Percentiles rank a stretch among this genome's conserved stretches.
Evolutionary conservation across 2,113 vertebrate species (phyloP).

Genomic region (Nestor notabilis): DNA sequence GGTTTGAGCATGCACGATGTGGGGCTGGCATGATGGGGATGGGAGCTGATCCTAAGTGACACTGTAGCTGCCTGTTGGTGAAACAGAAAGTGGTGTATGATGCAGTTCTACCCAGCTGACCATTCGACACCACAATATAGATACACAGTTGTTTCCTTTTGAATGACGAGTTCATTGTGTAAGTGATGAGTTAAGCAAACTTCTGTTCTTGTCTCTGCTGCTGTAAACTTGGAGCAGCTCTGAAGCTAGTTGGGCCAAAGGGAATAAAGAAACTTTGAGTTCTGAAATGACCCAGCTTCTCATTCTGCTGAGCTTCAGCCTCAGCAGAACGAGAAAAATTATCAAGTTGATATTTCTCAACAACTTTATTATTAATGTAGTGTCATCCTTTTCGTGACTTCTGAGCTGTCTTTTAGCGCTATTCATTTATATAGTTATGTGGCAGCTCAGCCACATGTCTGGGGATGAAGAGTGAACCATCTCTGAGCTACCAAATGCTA

Average conservation of each 20-base stretch:
- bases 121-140: neutral
- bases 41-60: neutral
- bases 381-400: neutral
- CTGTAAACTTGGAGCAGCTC: neutral
- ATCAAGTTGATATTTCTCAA: neutral
- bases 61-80: neutral
- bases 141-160: neutral
- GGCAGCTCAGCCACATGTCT: neutral
- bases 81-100: neutral
- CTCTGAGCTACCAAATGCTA: neutral
- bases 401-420: neutral
- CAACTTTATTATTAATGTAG: neutral
- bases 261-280: neutral
- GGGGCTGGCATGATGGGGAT: neutral
- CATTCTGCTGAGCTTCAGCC: neutral
- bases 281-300: neutral
- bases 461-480: neutral
- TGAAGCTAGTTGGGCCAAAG: neutral
- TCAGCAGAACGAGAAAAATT: neutral
- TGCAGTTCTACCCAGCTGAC: neutral
- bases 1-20: rapidly evolving
- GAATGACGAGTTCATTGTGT: neutral
- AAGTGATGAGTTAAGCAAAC: neutral
- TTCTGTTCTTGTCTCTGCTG: neutral
- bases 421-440: neutral